Evolutionary conservation across 2,888 invertebrate species (phyloP).

Genomic region (Drosophila kambysellisi): DNA sequence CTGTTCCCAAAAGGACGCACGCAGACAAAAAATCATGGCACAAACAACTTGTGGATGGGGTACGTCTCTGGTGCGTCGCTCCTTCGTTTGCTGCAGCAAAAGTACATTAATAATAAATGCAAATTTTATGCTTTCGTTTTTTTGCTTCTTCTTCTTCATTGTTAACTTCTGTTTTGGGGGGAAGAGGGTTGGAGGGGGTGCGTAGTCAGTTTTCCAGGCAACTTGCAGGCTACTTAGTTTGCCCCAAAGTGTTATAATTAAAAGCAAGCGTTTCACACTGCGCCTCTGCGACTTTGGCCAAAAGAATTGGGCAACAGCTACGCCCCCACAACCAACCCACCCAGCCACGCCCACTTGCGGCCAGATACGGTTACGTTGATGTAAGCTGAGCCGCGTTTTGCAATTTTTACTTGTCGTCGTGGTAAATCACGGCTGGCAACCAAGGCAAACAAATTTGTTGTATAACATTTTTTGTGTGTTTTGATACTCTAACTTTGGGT

Average conservation of each 20-base stretch:
- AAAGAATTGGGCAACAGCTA: conserved; percentile 19
- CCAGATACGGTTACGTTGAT: conserved; percentile 32
- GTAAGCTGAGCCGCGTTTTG: conserved; percentile 54
- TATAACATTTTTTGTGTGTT: conserved; percentile 27
- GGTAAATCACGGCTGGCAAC: conserved; percentile 62
- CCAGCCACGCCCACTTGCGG: not conserved
- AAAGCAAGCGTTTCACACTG: conserved; percentile 47
- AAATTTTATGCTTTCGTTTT: conserved; percentile 61
- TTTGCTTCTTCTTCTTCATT: conserved; percentile 20
- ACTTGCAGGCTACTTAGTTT: conserved; percentile 61
- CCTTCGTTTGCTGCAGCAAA: conserved; percentile 41
- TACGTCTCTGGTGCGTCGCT: conserved; percentile 4
- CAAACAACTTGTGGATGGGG: conserved; percentile 32
- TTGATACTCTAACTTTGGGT: conserved; percentile 2
- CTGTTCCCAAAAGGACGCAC: conserved; percentile 18
- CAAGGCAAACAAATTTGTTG: conserved; percentile 52
- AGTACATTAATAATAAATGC: conserved; percentile 79
- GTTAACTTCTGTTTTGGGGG: not conserved
- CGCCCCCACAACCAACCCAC: not conserved
- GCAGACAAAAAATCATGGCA: conserved; percentile 62
- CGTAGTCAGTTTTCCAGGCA: conserved; percentile 33
- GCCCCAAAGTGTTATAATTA: conserved; percentile 72
- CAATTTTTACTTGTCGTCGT: conserved; percentile 65
- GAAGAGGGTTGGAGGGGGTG: not conserved
- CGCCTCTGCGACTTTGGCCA: conserved; percentile 17